Evolutionary conservation across 2,113 vertebrate species (phyloP).

Genomic region (Ameiurus melas): DNA sequence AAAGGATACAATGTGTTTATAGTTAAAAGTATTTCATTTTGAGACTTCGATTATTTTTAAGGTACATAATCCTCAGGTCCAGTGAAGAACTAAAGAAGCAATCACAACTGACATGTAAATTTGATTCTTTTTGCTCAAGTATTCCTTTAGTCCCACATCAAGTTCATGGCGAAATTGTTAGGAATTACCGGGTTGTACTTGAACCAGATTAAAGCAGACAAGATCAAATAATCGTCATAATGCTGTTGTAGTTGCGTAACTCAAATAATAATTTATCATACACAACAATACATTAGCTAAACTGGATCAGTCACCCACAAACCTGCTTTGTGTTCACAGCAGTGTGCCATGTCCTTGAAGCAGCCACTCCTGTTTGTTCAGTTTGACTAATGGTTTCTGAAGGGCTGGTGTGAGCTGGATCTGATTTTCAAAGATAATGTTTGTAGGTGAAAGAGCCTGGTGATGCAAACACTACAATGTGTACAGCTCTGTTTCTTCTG

Average conservation of each 20-base stretch:
- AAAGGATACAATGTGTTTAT: background rate
- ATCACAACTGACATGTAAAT: background rate
- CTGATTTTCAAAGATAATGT: slow-evolving; percentile 61
- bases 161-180: background rate
- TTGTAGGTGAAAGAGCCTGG: slow-evolving; percentile 62
- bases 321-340: background rate
- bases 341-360: slow-evolving; percentile 14
- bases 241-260: background rate
- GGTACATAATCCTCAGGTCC: background rate
- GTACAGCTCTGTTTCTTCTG: slow-evolving; percentile 50
- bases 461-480: slow-evolving; percentile 50
- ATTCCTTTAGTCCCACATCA: background rate
- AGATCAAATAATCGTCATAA: background rate
- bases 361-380: slow-evolving; percentile 35
- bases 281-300: background rate
- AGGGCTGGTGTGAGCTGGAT: slow-evolving; percentile 35
- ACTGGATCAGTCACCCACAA: background rate
- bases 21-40: background rate
- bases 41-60: background rate
- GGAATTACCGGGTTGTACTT: background rate
- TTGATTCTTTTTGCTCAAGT: background rate
- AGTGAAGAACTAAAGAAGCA: background rate
- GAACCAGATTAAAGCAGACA: background rate
- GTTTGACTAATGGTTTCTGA: slow-evolving; percentile 25
- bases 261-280: background rate